Evolutionary conservation across 2,888 invertebrate genomes (phyloP), one percentile per base, ranked within the genome.

Genomic region (Protonemura montana): DNA sequence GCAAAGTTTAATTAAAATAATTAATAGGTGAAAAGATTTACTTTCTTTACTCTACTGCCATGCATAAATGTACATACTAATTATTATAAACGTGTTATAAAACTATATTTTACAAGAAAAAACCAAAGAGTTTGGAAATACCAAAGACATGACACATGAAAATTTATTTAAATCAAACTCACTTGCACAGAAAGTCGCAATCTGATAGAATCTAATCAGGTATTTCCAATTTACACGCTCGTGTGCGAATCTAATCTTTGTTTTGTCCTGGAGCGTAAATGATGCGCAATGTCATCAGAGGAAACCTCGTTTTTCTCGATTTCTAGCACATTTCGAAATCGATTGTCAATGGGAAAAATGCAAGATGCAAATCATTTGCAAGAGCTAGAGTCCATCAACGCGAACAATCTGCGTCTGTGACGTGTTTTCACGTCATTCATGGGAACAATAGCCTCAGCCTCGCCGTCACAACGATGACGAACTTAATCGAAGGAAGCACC

Each of bases 1-100:
- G 59, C 59, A 21, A 59, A 59, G 59, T 59, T 59, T 59, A 59
- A 59, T 59, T 59, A 59, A 10, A 21, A 10, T 59, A 59, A 59
- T 59, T 59, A 59, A 59, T 59, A 59, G 59, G 59, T 59, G 59
- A 59, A 59, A 59, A 59, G 59, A 59, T 59, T 59, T 59, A 59
- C 59, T 59, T 59, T 59, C 59, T 59, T 59, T 59, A 59, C 59
- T 59, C 21, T 59, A 59, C 7, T 59, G 21, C 2, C 59, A 59
- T 59, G 59, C 59, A 59, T 59, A 59, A 59, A 21, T 21, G 21
- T 59, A 21, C 2, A 59, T 7, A 59, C 2, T 59, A 59, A 59
- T 35, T 35, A 59, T 21, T 13, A 59, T 59, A 59, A 59, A 21
- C 59, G 59, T 59, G 59, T 59, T 7, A 59, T 35, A 59, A 59